These are phyloP conservation scores for Megaleporinus macrocephalus DNA, from an alignment of 2,113 vertebrate species.

Conservation along the genomic window DNA sequence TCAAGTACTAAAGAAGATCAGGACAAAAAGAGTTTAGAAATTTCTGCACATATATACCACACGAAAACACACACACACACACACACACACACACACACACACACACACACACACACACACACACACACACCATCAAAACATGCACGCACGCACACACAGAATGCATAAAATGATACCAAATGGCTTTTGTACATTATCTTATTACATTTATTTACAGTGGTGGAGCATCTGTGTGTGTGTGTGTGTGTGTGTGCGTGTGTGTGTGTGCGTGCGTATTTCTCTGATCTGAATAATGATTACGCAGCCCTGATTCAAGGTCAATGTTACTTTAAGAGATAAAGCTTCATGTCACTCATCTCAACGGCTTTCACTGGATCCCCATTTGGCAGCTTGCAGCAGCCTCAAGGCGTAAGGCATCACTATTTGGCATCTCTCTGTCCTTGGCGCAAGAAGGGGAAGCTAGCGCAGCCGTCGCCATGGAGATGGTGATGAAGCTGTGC, in stretches of 20 bases:
- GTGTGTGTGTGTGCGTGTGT: constrained; percentile 9
- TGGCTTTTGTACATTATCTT: neutral
- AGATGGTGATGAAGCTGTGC: constrained; percentile 50
- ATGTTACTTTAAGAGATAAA: constrained; percentile 29
- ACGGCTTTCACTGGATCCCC: neutral
- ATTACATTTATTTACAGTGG: neutral
- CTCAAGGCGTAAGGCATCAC: neutral
- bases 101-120: neutral
- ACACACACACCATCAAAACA: neutral
- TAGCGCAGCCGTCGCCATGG: constrained; percentile 49
- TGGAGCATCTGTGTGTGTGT: neutral
- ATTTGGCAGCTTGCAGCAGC: constrained; percentile 23
- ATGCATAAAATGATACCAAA: neutral
- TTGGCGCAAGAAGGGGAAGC: constrained; percentile 42
- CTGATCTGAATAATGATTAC: constrained; percentile 27
- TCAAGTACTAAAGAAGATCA: neutral
- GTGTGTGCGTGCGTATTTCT: constrained; percentile 24
- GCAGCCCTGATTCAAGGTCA: constrained; percentile 33
- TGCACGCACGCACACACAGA: neutral
- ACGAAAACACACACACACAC: too few relatives aligned
- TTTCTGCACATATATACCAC: too few relatives aligned
- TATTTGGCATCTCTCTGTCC: constrained; percentile 33
- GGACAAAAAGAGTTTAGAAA: constrained; percentile 12
- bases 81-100: too few relatives aligned
- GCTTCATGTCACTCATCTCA: constrained; percentile 13